Evolutionary conservation across 1,140 invertebrate genomes (phyloP).

Genomic region (Eueides isabella): DNA sequence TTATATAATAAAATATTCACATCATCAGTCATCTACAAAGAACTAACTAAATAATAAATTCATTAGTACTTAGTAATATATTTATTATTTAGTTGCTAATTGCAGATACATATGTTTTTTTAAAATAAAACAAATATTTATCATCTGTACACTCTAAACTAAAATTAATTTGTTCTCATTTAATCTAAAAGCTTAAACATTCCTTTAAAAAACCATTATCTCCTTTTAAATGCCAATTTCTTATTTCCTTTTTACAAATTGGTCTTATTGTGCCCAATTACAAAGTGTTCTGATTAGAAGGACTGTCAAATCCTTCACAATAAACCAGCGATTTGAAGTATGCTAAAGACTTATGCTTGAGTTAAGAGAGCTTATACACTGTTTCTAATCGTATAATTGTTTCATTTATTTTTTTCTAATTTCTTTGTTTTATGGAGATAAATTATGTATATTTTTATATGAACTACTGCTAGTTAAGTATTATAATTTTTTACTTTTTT

Average conservation of each 20-base stretch:
- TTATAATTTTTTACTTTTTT: too few species aligned
- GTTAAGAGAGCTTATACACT: conserved; percentile 14
- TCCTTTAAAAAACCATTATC: not conserved
- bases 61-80: too few species aligned
- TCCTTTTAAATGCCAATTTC: not conserved
- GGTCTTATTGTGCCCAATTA: conserved; percentile 4
- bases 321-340: conserved; percentile 26
- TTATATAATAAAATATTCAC: too few species aligned
- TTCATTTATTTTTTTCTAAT: too few species aligned
- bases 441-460: too few species aligned
- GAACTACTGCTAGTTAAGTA: too few species aligned
- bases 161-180: not conserved
- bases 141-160: not conserved
- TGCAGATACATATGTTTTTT: not conserved
- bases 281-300: conserved; percentile 19
- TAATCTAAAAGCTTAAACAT: not conserved
- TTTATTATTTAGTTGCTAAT: not conserved
- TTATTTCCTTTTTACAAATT: conserved; percentile 15
- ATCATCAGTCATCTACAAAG: too few species aligned
- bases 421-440: too few species aligned
- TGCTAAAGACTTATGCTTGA: conserved; percentile 15
- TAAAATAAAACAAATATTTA: conserved; percentile 1
- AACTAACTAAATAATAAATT: too few species aligned
- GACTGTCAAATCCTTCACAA: conserved; percentile 3
- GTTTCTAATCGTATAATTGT: not conserved